Evolutionary conservation across 1,140 invertebrate species (phyloP).

Genomic region (Muscidifurax raptorellus): DNA sequence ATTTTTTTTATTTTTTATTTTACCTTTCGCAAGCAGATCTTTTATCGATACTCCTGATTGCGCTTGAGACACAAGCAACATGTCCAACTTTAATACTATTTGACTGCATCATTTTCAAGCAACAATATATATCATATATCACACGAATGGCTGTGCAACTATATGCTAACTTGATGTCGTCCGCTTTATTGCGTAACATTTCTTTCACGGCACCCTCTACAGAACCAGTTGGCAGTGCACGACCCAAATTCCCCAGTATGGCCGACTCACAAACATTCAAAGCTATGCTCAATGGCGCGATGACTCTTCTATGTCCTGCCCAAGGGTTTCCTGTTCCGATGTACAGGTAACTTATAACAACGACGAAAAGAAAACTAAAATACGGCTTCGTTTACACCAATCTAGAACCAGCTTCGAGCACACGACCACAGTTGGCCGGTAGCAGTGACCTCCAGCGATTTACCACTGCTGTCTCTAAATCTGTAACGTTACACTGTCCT

Average conservation of each 20-base stretch:
- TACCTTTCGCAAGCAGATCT: background rate
- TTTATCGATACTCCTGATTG: background rate
- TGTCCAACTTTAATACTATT: background rate
- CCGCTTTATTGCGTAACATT: constrained; percentile 1
- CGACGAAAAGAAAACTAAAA: background rate
- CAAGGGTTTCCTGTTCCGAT: constrained; percentile 82
- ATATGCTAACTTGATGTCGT: background rate
- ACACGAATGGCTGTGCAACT: background rate
- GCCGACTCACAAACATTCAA: constrained; percentile 71
- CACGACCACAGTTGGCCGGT: constrained; percentile 70
- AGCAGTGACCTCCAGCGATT: constrained; percentile 70
- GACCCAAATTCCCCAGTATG: constrained; percentile 73
- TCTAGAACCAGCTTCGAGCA: constrained; percentile 74
- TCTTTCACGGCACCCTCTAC: constrained; percentile 24
- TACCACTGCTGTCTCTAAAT: constrained; percentile 60
- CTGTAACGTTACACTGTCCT: constrained; percentile 76
- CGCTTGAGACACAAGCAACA: background rate
- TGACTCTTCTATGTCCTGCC: constrained; percentile 79
- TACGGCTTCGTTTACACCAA: constrained; percentile 61
- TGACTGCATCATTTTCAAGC: background rate
- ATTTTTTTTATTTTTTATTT: background rate
- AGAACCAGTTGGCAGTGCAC: constrained; percentile 72
- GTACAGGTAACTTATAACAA: constrained; percentile 75
- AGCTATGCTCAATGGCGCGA: constrained; percentile 66
- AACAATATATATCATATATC: background rate